Base-by-base conservation (phyloP, 2,797 vertebrate species). In the Paramormyrops hopkinsi region DNA sequence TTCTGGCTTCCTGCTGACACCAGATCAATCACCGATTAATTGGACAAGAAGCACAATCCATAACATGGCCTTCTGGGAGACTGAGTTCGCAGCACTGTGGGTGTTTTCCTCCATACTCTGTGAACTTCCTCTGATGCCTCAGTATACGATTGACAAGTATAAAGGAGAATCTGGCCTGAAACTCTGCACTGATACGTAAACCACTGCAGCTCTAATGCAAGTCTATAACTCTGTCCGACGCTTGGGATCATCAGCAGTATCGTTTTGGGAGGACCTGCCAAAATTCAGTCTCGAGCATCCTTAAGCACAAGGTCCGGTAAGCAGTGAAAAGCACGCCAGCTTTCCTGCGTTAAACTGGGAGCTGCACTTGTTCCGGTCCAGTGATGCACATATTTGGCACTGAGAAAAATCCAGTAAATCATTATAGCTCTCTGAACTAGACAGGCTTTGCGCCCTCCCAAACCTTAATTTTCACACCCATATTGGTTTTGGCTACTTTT, bases 391-490 rank as follows among this genome's bases (percentile, higher is more conserved):
- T 51, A 56, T 56, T 56, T 87, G 51, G 86, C 85, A 54, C 88
- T 8, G 33, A 22, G 41, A 56, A 44, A 73, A 50, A 83, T 83
- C 12, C 73, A 89, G 53, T 4, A 54, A 76, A 87, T 86, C 88
- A 82, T 41, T 83, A 25, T 89, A 79, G 62, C 44, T 88, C n/a
- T 54, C 83, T 88, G 69, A 90, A 89, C 83, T 76, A 54, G n/a
- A 83, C 65, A 79, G 29, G 25, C 29, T 86, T 41, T 53, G 56
- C 51, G 14, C 29, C 25, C 12, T 54, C 51, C 25, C 50, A 86
- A 86, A 41, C 85, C 85, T 86, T 86, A 29, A 86, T 86, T 22
- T 86, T 56, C 85, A 54, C 25, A 86, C 50, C 51, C 33, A 11
- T 59, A 86, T 86, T 51, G 53, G 85, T 86, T 86, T 59, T 86